Conservation (phyloP, 2,113 vertebrate genomes). For the Lates calcarifer region DNA sequence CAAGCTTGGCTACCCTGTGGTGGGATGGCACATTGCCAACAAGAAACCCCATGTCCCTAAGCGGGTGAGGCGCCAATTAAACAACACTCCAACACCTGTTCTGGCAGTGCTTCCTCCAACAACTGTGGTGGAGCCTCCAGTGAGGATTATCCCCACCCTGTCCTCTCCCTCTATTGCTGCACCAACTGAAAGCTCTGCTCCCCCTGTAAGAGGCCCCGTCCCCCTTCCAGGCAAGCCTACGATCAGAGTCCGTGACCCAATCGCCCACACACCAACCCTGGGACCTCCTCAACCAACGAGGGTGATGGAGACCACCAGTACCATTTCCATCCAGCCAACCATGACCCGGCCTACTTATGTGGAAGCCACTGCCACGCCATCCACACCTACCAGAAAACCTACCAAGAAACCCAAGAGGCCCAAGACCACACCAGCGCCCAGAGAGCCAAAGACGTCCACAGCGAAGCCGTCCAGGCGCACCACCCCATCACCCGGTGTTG, state of each 20-base stretch:
- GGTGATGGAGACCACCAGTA: slow-evolving; percentile 88
- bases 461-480: slow-evolving; percentile 84
- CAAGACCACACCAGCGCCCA: slow-evolving; percentile 88
- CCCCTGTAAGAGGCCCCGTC: slow-evolving; percentile 91
- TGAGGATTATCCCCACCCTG: slow-evolving; percentile 92
- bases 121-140: slow-evolving; percentile 88
- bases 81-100: slow-evolving; percentile 93
- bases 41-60: slow-evolving; percentile 95
- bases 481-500: slow-evolving; percentile 77
- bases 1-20: slow-evolving; percentile 94
- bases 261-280: slow-evolving; percentile 91
- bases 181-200: slow-evolving; percentile 90
- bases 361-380: slow-evolving; percentile 88
- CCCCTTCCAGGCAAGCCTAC: slow-evolving; percentile 93
- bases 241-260: slow-evolving; percentile 89
- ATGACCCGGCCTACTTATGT: slow-evolving; percentile 85
- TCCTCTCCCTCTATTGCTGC: slow-evolving; percentile 92
- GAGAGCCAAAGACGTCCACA: slow-evolving; percentile 86
- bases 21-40: slow-evolving; percentile 99
- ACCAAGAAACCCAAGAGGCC: slow-evolving; percentile 88
- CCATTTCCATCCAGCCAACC: slow-evolving; percentile 86
- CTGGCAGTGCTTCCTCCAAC: slow-evolving; percentile 89
- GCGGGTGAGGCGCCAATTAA: slow-evolving; percentile 89
- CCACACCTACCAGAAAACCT: slow-evolving; percentile 79
- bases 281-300: slow-evolving; percentile 90